These are phyloP conservation scores for Pterocles orientalis DNA, from an alignment of 2,113 vertebrate species.

Conservation along the genomic window DNA sequence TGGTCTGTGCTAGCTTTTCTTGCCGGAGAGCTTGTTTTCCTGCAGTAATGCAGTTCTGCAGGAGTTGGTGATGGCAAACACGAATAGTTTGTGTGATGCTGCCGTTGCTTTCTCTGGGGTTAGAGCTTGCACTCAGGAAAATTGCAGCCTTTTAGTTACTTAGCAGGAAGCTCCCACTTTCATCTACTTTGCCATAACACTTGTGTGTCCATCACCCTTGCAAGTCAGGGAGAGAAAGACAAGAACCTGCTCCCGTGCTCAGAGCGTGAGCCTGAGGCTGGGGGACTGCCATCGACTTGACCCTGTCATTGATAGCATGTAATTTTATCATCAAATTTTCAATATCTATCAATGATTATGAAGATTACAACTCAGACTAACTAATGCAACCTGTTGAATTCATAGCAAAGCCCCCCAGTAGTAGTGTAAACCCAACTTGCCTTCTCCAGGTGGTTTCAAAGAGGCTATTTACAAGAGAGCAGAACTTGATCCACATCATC, in stretches of 20 bases:
- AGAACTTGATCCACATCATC: neutral
- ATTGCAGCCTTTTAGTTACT: neutral
- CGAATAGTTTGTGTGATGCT: neutral
- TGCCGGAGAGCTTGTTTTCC: neutral
- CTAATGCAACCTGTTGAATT: neutral
- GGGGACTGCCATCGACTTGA: neutral
- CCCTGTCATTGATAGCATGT: neutral
- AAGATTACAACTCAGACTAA: neutral
- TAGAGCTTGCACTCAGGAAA: neutral
- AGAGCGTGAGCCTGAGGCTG: neutral
- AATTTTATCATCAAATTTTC: neutral
- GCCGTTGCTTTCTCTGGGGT: neutral
- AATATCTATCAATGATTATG: neutral
- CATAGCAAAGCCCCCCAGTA: neutral
- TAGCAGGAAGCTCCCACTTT: neutral
- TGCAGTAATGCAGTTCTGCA: neutral
- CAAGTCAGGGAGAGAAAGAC: neutral
- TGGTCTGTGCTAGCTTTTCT: neutral
- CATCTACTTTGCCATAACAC: neutral
- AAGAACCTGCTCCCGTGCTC: neutral
- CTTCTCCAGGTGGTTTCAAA: neutral
- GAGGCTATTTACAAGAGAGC: neutral
- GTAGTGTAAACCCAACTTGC: neutral
- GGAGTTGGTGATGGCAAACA: neutral
- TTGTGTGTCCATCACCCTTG: neutral